phyloP scores from a whole-genome alignment of 1,140 invertebrate genomes.

The Drosophila insularis region DNA sequence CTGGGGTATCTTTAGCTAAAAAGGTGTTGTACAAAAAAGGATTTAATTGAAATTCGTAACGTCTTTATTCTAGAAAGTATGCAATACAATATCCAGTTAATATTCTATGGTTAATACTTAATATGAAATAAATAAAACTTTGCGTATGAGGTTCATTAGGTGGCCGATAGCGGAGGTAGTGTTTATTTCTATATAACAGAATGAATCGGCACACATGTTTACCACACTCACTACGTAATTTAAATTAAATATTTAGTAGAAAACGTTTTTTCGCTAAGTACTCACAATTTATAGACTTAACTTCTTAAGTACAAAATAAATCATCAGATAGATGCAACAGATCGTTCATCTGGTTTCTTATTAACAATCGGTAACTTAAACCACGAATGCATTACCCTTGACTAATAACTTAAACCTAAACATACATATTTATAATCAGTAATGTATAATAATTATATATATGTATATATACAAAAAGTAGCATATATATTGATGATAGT shows the following conservation, averaged over 20 bases:
- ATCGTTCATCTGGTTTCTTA: background rate
- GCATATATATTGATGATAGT: background rate
- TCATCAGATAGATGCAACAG: background rate
- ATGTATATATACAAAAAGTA: background rate
- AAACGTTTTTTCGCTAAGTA: slow-evolving; percentile 1
- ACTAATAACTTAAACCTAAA: slow-evolving; percentile 1
- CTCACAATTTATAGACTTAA: background rate
- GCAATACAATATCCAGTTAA: slow-evolving; percentile 8
- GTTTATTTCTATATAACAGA: slow-evolving; percentile 15
- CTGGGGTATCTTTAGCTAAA: no score
- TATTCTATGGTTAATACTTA: slow-evolving; percentile 21
- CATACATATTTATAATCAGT: slow-evolving; percentile 13
- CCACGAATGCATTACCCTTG: background rate
- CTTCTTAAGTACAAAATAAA: background rate
- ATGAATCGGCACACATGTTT: background rate
- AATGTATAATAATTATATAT: background rate
- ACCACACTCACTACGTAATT: background rate
- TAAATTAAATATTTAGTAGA: background rate
- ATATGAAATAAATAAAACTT: slow-evolving; percentile 36
- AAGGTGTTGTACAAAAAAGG: no score
- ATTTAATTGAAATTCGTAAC: slow-evolving; percentile 19
- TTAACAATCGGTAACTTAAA: background rate
- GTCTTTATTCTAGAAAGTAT: slow-evolving; percentile 22
- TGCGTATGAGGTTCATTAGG: background rate
- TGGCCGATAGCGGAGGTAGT: slow-evolving; percentile 32